Evolutionary conservation across 1,140 invertebrate genomes (phyloP).

Genomic region (Phymorhynchus buccinoides): DNA sequence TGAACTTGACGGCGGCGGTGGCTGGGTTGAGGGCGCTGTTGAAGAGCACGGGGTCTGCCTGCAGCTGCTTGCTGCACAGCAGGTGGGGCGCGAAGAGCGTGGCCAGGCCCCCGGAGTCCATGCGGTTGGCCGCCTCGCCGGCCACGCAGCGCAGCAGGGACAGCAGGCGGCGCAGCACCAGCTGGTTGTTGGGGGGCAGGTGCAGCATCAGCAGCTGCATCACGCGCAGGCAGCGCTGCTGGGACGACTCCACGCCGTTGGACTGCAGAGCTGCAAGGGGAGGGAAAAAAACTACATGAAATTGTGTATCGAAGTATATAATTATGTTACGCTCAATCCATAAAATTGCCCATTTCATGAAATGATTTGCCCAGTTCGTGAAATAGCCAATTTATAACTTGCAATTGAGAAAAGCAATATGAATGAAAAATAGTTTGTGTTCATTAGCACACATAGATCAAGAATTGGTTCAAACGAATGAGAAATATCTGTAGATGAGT

Average conservation of each 20-base stretch:
- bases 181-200: slow-evolving; percentile 83
- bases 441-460: too few relatives aligned
- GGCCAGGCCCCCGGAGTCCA: slow-evolving; percentile 89
- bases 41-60: neutral
- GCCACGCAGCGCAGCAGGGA: slow-evolving; percentile 84
- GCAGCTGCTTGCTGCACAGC: slow-evolving; percentile 88
- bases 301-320: too few relatives aligned
- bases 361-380: too few relatives aligned
- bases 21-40: neutral
- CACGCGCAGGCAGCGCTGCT: slow-evolving; percentile 79
- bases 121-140: slow-evolving; percentile 83
- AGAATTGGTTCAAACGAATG: too few relatives aligned
- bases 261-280: neutral
- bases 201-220: slow-evolving; percentile 87
- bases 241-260: slow-evolving; percentile 14
- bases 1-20: neutral
- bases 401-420: too few relatives aligned
- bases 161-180: slow-evolving; percentile 84
- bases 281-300: neutral
- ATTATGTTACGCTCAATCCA: too few relatives aligned
- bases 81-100: slow-evolving; percentile 93
- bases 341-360: too few relatives aligned
- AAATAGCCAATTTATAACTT: too few relatives aligned
- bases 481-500: too few relatives aligned
- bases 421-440: too few relatives aligned